phyloP scores from a whole-genome alignment of 2,113 vertebrate species.

The Chionis minor region DNA sequence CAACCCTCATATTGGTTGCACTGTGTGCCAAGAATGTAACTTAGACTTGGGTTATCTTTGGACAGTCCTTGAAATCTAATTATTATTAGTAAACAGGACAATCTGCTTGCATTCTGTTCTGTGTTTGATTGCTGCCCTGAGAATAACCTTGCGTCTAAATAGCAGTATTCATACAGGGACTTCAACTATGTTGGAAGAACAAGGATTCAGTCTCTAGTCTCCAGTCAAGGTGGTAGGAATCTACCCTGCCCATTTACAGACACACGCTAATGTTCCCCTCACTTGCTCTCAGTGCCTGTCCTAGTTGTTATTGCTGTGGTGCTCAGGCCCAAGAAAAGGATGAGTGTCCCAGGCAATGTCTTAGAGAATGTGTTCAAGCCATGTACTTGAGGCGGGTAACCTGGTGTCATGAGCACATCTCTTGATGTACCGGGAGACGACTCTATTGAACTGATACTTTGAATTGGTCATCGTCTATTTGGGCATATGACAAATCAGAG shows the following conservation, averaged over 20 bases:
- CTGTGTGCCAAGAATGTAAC: background rate
- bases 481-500: background rate
- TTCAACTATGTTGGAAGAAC: background rate
- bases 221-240: background rate
- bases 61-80: background rate
- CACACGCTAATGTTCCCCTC: background rate
- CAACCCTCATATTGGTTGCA: background rate
- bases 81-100: constrained; percentile 15
- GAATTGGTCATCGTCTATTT: background rate
- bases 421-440: too few species aligned
- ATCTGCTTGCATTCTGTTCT: background rate
- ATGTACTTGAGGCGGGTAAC: background rate
- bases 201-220: background rate
- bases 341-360: background rate
- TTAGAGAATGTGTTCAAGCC: background rate
- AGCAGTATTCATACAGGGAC: background rate
- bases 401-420: background rate
- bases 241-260: background rate
- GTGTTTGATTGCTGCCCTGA: background rate
- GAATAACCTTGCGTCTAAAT: background rate
- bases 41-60: constrained; percentile 11
- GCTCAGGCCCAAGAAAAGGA: background rate
- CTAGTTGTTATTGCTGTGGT: background rate
- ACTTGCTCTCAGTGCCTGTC: background rate
- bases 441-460: background rate